phyloP scores from a whole-genome alignment of 23 tunicate genomes.

The Trididemnum nubilum region DNA sequence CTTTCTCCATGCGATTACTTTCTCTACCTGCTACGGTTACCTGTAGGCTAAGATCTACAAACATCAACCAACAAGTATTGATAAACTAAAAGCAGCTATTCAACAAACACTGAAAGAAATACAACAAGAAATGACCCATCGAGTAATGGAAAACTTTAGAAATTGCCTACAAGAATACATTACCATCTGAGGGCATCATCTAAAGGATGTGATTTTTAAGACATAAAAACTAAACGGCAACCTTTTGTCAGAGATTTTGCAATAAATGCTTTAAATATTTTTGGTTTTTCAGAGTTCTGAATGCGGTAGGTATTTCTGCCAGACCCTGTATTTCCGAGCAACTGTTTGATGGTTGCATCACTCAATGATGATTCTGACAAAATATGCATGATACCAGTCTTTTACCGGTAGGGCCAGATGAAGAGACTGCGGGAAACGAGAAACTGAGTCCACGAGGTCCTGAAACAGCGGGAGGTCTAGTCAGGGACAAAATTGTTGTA shows the following conservation, averaged over 20 bases:
- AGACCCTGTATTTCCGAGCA: no score
- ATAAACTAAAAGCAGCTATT: no score
- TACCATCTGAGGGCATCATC: slow-evolving; percentile 5
- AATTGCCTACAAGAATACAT: slow-evolving; percentile 11
- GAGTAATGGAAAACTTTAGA: slow-evolving; percentile 29
- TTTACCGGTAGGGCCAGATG: no score
- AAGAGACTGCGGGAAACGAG: no score
- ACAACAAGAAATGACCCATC: slow-evolving; percentile 19
- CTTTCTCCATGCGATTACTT: slow-evolving; percentile 21
- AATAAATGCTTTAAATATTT: slow-evolving; percentile 9
- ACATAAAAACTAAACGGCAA: slow-evolving; percentile 15
- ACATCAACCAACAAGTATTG: no score
- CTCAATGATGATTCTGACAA: no score
- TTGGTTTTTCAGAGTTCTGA: background rate
- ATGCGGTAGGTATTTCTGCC: slow-evolving; percentile 23
- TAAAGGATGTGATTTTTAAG: slow-evolving; percentile 12
- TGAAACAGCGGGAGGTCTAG: no score
- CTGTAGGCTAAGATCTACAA: slow-evolving; percentile 27
- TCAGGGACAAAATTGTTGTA: no score
- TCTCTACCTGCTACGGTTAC: slow-evolving; percentile 17
- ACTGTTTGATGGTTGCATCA: no score
- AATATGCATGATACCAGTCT: no score
- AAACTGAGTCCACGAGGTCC: no score
- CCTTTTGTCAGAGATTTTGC: background rate
- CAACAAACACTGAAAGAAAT: slow-evolving; percentile 30